Conservation (phyloP, 2,113 vertebrate species). For the Tachuris rubrigastra region DNA sequence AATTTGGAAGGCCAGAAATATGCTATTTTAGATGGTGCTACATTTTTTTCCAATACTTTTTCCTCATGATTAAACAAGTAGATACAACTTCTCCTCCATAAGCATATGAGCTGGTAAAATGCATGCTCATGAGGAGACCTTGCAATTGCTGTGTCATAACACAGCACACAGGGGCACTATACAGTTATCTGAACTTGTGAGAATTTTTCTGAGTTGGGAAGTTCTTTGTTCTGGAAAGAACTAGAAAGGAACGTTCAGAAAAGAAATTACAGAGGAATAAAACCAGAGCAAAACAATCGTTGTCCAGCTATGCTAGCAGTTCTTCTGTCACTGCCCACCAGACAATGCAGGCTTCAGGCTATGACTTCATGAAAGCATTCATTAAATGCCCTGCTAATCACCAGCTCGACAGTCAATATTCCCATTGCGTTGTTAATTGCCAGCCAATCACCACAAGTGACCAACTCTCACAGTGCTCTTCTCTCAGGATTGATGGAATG, state of each 20-base stretch:
- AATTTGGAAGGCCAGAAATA: not conserved
- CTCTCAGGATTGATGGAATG: not conserved
- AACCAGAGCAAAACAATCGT: not conserved
- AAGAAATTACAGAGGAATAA: not conserved
- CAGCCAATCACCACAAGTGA: conserved; percentile 2
- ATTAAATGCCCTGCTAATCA: conserved; percentile 40
- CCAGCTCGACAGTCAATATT: not conserved
- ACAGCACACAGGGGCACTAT: not conserved
- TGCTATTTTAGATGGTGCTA: not conserved
- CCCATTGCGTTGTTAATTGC: conserved; percentile 60
- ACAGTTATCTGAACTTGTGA: not conserved
- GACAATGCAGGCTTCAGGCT: conserved; percentile 68
- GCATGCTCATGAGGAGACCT: not conserved
- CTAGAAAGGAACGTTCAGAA: not conserved
- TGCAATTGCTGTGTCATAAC: not conserved
- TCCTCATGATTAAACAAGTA: not conserved
- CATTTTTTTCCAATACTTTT: not conserved
- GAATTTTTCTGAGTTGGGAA: not conserved
- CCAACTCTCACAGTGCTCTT: not conserved
- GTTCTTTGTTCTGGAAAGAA: not conserved
- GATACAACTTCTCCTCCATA: not conserved
- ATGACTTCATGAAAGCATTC: conserved; percentile 68
- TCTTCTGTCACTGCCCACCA: conserved; percentile 71
- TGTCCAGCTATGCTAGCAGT: conserved; percentile 56
- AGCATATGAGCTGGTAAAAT: not conserved